phyloP scores from a whole-genome alignment of 2,888 invertebrate genomes.

The Heliconius hortense region DNA sequence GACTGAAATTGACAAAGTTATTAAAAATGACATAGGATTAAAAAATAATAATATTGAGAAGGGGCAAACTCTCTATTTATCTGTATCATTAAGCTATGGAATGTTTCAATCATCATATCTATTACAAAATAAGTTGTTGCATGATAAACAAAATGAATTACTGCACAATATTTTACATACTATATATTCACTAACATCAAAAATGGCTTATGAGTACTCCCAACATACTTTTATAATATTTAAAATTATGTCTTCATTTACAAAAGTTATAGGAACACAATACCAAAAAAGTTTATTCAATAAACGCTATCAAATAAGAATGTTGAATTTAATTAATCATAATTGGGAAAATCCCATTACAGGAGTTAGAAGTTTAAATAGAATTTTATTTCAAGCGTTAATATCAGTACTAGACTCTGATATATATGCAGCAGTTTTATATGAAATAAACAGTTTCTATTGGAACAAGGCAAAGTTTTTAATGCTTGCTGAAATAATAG shows the following conservation, averaged over 20 bases:
- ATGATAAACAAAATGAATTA: conserved; percentile 40
- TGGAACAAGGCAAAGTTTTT: conserved; percentile 83
- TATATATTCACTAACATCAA: conserved; percentile 57
- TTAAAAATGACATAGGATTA: conserved; percentile 50
- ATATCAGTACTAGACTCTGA: conserved; percentile 53
- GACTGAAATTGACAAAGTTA: conserved; percentile 49
- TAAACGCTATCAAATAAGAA: conserved; percentile 58
- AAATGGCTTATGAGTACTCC: conserved; percentile 77
- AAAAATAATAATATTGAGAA: conserved; percentile 44
- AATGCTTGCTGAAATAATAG: conserved; percentile 78
- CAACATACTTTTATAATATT: conserved; percentile 77
- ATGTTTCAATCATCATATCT: conserved; percentile 70
- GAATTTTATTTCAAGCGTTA: conserved; percentile 70
- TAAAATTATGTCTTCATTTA: conserved; percentile 73
- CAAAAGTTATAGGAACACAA: conserved; percentile 62
- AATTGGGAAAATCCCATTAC: conserved; percentile 84
- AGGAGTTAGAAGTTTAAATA: conserved; percentile 80
- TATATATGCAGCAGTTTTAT: conserved; percentile 53
- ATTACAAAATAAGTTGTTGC: conserved; percentile 1
- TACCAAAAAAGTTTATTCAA: conserved; percentile 57
- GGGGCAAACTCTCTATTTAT: conserved; percentile 48
- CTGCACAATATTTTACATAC: conserved; percentile 50
- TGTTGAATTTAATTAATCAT: conserved; percentile 78
- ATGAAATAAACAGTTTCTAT: conserved; percentile 73
- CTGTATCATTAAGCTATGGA: conserved; percentile 70